Evolutionary conservation across 2,888 invertebrate genomes (phyloP).

Genomic region (Nomada fucata): DNA sequence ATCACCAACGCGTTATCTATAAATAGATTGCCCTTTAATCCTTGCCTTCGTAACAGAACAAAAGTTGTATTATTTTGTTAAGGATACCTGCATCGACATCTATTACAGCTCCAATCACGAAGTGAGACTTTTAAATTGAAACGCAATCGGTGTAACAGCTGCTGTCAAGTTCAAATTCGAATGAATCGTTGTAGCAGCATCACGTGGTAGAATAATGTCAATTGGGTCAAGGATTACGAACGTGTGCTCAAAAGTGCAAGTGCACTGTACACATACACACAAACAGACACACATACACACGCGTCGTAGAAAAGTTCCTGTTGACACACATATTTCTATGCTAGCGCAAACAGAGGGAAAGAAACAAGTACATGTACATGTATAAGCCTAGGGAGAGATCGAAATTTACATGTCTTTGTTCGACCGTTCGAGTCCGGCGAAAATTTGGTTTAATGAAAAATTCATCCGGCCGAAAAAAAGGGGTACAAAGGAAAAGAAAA

Average conservation of each 20-base stretch:
- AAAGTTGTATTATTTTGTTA: too few species aligned
- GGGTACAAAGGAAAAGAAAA: background rate
- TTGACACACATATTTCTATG: constrained; percentile 45
- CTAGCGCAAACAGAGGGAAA: background rate
- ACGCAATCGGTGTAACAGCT: constrained; percentile 22
- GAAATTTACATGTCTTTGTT: constrained; percentile 27
- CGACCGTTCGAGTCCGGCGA: background rate
- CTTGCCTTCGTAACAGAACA: too few species aligned
- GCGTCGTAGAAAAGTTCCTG: constrained; percentile 28
- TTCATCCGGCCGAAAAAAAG: background rate
- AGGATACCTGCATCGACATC: too few species aligned
- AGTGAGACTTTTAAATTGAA: background rate
- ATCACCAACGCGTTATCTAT: too few species aligned
- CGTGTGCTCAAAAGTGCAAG: constrained; percentile 66
- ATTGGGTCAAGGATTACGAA: constrained; percentile 76
- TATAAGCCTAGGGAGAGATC: background rate
- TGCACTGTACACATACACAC: constrained; percentile 31
- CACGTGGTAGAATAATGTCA: constrained; percentile 51
- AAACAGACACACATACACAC: background rate
- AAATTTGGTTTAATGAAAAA: constrained; percentile 21
- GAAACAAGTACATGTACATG: background rate
- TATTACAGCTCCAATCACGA: too few species aligned
- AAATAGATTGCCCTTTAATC: too few species aligned
- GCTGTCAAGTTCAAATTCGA: constrained; percentile 30
- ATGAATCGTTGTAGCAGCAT: constrained; percentile 40